Conservation (phyloP, 2,113 vertebrate species). For the Collichthys lucidus region DNA sequence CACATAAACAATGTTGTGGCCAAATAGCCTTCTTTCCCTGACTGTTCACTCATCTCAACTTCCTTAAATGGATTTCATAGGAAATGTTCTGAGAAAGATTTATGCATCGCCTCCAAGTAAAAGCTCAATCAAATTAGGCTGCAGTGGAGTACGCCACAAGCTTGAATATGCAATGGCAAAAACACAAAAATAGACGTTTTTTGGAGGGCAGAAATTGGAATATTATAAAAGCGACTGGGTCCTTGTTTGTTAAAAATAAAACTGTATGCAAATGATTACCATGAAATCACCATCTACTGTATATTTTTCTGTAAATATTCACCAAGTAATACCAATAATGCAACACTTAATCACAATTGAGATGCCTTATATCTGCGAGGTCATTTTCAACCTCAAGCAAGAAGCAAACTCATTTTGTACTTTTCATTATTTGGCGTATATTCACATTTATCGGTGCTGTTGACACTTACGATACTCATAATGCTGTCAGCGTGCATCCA, state of each 20-base stretch:
- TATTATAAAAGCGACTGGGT: conserved; percentile 1
- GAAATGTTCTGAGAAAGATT: conserved; percentile 65
- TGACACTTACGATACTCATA: conserved; percentile 14
- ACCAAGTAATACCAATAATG: background rate
- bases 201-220: background rate
- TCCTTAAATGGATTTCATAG: conserved; percentile 67
- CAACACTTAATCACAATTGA: conserved; percentile 1
- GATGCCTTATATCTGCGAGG: background rate
- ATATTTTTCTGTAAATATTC: background rate
- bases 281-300: background rate
- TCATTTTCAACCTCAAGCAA: conserved; percentile 9
- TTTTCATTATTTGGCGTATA: conserved; percentile 23
- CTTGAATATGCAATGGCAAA: conserved; percentile 12
- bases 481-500: conserved; percentile 38
- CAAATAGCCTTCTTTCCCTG: conserved; percentile 48
- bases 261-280: background rate
- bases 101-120: conserved; percentile 49
- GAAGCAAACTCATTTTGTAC: conserved; percentile 2
- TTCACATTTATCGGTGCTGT: conserved; percentile 2
- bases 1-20: conserved; percentile 37
- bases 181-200: background rate
- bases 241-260: conserved; percentile 7
- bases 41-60: conserved; percentile 65
- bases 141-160: conserved; percentile 15
- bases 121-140: conserved; percentile 54